A percentile compares a stretch with the other conserved stretches of the same genome.
Evolutionary conservation across 2,888 invertebrate genomes (phyloP).

Genomic region (Eupithecia dodoneata): DNA sequence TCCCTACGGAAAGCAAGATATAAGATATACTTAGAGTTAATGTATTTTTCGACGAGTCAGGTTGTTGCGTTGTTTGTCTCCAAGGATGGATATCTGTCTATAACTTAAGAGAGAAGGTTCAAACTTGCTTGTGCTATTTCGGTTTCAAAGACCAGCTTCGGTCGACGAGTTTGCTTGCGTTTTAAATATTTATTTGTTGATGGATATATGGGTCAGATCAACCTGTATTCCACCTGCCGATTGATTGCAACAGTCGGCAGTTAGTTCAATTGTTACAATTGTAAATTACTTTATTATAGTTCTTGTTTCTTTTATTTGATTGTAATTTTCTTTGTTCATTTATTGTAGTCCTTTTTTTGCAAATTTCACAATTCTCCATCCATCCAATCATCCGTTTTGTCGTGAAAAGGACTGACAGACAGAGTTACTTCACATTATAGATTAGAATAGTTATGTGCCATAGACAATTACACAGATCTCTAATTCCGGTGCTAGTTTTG

Average conservation of each 20-base stretch:
- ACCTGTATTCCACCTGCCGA: no score
- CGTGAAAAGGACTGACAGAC: background rate
- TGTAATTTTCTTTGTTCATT: no score
- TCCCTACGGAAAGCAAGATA: background rate
- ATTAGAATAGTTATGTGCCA: background rate
- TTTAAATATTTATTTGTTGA: no score
- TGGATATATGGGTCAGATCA: no score
- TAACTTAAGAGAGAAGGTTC: background rate
- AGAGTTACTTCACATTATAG: background rate
- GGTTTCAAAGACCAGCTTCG: background rate
- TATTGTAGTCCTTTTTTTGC: background rate
- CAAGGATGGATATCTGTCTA: background rate
- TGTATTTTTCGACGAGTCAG: background rate
- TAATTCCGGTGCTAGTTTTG: constrained; percentile 52
- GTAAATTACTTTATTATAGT: no score
- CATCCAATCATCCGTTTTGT: background rate
- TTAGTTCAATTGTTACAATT: no score
- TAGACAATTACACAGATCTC: background rate
- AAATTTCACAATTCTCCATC: background rate
- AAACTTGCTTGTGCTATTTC: background rate
- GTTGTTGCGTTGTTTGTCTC: background rate
- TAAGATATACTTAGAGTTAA: no score
- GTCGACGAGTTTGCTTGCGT: no score
- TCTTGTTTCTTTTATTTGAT: no score
- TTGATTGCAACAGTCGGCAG: no score